Conservation (phyloP, 2,797 vertebrate species). For the Gorsachius magnificus region DNA sequence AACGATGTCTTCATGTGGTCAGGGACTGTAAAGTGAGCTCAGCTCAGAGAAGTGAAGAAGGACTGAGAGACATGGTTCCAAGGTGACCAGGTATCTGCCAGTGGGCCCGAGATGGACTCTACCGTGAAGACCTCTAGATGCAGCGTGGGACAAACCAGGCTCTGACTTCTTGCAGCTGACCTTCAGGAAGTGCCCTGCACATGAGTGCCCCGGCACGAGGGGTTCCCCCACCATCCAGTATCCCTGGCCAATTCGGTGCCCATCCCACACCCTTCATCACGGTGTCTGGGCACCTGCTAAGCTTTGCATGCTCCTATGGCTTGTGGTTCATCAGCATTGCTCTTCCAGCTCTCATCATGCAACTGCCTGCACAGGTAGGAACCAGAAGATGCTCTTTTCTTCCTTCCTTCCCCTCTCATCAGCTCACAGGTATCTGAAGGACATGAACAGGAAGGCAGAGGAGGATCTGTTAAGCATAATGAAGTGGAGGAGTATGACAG, state of each 20-base stretch:
- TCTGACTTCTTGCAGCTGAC: background rate
- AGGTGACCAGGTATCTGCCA: background rate
- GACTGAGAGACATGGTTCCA: background rate
- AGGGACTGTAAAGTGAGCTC: background rate
- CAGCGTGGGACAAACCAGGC: rapidly evolving
- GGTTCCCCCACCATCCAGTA: background rate
- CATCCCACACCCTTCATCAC: background rate
- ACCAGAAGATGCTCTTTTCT: background rate
- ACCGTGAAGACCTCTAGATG: background rate
- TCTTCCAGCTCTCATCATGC: background rate
- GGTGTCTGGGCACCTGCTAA: background rate
- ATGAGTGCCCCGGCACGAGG: rapidly evolving
- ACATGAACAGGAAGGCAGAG: background rate
- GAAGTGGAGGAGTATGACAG: conserved; percentile 13
- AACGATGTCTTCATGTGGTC: rapidly evolving
- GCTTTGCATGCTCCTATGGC: background rate
- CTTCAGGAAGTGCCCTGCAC: background rate
- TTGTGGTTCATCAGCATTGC: background rate
- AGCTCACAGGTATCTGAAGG: background rate
- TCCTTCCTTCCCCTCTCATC: background rate
- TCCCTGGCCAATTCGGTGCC: background rate
- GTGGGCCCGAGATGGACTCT: background rate
- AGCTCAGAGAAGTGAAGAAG: background rate
- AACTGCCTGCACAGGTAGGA: background rate
- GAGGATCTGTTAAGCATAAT: conserved; percentile 28